Evolutionary conservation across 35 echinoderm and acorn worm genomes (phyloP).

Genomic region (Apostichopus japonicus): DNA sequence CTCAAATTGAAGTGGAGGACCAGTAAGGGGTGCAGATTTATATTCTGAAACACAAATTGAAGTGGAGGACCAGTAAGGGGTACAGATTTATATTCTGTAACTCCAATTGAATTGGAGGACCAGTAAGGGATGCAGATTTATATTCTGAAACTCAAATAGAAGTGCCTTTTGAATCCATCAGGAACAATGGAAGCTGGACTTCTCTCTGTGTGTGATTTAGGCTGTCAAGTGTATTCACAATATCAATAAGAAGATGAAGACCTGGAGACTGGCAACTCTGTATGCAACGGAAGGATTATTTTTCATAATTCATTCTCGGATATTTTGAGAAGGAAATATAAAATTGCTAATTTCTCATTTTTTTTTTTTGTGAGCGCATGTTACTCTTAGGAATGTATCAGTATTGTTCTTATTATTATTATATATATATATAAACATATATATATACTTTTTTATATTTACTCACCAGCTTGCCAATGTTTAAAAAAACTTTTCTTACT

Average conservation of each 20-base stretch:
- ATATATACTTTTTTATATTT: constrained; percentile 22
- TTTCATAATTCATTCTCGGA: constrained; percentile 18
- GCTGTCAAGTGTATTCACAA: not conserved
- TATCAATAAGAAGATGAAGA: not conserved
- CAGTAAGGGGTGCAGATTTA: too few relatives aligned
- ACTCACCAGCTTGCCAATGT: constrained; percentile 41
- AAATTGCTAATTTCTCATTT: not conserved
- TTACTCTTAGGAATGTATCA: not conserved
- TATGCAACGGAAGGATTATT: not conserved
- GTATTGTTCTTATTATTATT: too few relatives aligned
- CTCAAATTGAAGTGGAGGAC: too few relatives aligned
- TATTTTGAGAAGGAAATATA: not conserved
- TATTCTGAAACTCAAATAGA: not conserved
- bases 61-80: too few relatives aligned
- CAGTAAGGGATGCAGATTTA: too few relatives aligned
- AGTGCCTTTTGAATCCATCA: constrained; percentile 40
- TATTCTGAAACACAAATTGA: too few relatives aligned
- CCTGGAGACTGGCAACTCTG: not conserved
- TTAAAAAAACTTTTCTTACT: not conserved
- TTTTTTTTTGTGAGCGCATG: not conserved
- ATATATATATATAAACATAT: not conserved
- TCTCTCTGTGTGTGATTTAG: not conserved
- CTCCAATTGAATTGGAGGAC: too few relatives aligned
- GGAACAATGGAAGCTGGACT: constrained; percentile 37
- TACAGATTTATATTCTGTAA: too few relatives aligned